A percentile compares a stretch with the other conserved stretches of the same genome.
phyloP scores from a whole-genome alignment of 2,797 vertebrate genomes.

The Hylomyscus alleni region DNA sequence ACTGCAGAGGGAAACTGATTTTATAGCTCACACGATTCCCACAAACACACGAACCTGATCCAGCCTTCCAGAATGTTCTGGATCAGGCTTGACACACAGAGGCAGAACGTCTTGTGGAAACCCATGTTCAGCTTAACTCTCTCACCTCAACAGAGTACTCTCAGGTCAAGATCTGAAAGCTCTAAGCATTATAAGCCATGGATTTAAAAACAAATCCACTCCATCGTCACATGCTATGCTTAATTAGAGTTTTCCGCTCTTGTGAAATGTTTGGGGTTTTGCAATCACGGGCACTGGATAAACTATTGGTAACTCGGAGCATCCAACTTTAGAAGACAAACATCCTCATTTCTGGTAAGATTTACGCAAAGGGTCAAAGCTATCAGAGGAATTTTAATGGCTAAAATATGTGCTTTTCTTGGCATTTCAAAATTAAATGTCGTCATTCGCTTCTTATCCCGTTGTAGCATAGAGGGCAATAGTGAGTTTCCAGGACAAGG shows the following conservation, averaged over 20 bases:
- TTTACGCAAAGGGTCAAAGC: slow-evolving; percentile 22
- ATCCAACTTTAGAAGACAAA: background rate
- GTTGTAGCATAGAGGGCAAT: background rate
- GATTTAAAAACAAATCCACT: slow-evolving; percentile 46
- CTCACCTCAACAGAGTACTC: background rate
- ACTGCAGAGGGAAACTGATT: background rate
- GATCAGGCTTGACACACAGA: background rate
- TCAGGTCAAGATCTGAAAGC: slow-evolving; percentile 24
- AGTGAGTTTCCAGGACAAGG: slow-evolving; percentile 12
- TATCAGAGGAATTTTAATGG: slow-evolving; percentile 28
- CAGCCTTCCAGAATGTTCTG: slow-evolving; percentile 46
- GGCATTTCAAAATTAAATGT: slow-evolving; percentile 64
- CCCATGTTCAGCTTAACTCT: background rate
- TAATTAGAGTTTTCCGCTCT: slow-evolving; percentile 74
- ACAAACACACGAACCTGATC: slow-evolving; percentile 28
- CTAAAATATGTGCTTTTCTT: slow-evolving; percentile 10
- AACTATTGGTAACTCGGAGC: slow-evolving; percentile 54
- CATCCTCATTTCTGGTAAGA: slow-evolving; percentile 50
- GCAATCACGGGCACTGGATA: slow-evolving; percentile 60
- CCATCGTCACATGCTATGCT: background rate
- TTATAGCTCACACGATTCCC: slow-evolving; percentile 55
- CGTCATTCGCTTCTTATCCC: slow-evolving; percentile 49
- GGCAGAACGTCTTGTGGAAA: slow-evolving; percentile 32
- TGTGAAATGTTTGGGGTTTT: slow-evolving; percentile 77
- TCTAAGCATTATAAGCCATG: background rate